These are phyloP conservation scores for Neoascia interrupta DNA, from an alignment of 2,888 invertebrate species.

Conservation along the genomic window DNA sequence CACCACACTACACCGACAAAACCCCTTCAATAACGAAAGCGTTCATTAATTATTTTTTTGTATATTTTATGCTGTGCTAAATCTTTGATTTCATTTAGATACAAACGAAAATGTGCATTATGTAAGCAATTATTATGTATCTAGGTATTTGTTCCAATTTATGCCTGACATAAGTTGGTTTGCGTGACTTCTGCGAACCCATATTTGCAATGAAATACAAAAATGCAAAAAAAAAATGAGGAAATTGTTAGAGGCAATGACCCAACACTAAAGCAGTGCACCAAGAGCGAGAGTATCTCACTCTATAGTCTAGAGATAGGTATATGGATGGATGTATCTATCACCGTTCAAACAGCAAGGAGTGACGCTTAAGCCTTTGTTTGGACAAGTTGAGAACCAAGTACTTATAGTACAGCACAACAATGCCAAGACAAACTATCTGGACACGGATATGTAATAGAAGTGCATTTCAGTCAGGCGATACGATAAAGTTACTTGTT, in stretches of 20 bases:
- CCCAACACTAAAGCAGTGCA: conserved; percentile 51
- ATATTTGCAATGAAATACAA: background rate
- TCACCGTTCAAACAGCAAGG: background rate
- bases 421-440: background rate
- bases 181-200: conserved; percentile 53
- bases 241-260: conserved; percentile 55
- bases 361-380: conserved; percentile 34
- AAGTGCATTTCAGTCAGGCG: conserved; percentile 24
- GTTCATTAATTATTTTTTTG: conserved; percentile 11
- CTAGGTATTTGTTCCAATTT: conserved; percentile 57
- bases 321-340: background rate
- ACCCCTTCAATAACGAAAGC: no score
- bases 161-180: conserved; percentile 45
- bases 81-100: conserved; percentile 14
- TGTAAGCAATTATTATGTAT: background rate
- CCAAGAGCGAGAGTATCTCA: conserved; percentile 13
- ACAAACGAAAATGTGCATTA: conserved; percentile 9
- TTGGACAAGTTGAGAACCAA: no score
- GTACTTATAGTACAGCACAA: no score
- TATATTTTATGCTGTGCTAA: conserved; percentile 11
- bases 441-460: background rate
- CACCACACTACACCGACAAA: conserved; percentile 1
- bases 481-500: conserved; percentile 12
- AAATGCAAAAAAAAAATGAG: background rate
- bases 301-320: conserved; percentile 20